phyloP scores from a whole-genome alignment of 2,797 vertebrate species.

The Acrossocheilus wenchowensis region DNA sequence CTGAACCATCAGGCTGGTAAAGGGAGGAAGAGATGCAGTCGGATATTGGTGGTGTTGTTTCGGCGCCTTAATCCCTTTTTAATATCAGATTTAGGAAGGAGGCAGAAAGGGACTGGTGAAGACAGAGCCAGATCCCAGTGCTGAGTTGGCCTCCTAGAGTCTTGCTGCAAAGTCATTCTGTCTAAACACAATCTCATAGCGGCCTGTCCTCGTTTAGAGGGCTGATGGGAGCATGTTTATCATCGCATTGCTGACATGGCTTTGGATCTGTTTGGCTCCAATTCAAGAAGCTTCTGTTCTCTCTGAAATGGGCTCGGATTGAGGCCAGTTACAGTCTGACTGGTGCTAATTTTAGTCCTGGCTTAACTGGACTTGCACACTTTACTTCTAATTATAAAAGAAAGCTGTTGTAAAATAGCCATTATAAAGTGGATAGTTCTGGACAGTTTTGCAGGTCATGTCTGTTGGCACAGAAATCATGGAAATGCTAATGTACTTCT shows the following conservation, averaged over 20 bases:
- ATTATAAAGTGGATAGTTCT: neutral
- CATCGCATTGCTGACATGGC: constrained; percentile 50
- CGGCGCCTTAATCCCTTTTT: constrained; percentile 75
- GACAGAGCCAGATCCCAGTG: constrained; percentile 22
- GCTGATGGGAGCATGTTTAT: constrained; percentile 44
- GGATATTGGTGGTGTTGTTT: constrained; percentile 74
- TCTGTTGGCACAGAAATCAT: neutral
- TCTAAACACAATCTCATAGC: constrained; percentile 17
- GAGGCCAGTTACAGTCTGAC: constrained; percentile 29
- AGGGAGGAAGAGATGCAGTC: constrained; percentile 52
- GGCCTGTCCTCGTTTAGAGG: constrained; percentile 30
- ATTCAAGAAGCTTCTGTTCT: constrained; percentile 43
- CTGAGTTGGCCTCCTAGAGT: constrained; percentile 19
- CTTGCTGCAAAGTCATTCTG: constrained; percentile 21
- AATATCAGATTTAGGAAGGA: constrained; percentile 71
- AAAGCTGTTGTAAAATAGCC: neutral
- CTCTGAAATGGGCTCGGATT: constrained; percentile 37
- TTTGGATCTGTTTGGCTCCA: constrained; percentile 41
- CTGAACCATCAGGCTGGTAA: neutral
- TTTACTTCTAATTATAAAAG: constrained; percentile 13
- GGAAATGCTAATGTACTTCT: neutral
- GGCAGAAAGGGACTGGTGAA: constrained; percentile 26
- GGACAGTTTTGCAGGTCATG: neutral
- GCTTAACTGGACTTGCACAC: neutral
- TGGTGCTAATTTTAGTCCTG: constrained; percentile 28